phyloP scores from a whole-genome alignment of 2,888 invertebrate species.

The Liodrosophila aerea region DNA sequence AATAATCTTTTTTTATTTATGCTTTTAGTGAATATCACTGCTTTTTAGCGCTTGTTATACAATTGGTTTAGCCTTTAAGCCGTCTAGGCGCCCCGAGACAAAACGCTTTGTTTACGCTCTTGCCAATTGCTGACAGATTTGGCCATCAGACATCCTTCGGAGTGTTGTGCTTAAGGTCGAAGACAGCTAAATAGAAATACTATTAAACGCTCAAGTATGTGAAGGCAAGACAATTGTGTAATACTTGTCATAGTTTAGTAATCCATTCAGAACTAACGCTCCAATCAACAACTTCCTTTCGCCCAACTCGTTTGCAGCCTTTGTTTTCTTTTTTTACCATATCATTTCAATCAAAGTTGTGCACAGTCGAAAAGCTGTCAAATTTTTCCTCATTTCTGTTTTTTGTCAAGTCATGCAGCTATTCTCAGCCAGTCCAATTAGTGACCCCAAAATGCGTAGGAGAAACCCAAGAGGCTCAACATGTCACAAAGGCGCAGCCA shows the following conservation, averaged over 20 bases:
- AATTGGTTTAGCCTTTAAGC: constrained; percentile 40
- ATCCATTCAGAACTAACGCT: too few species aligned
- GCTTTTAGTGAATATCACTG: background rate
- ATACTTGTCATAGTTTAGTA: too few species aligned
- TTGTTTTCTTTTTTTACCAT: constrained; percentile 29
- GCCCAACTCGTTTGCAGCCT: constrained; percentile 43
- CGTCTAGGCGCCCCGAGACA: too few species aligned
- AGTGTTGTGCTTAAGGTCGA: too few species aligned
- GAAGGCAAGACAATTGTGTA: too few species aligned
- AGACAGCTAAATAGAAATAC: too few species aligned
- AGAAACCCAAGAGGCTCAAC: background rate
- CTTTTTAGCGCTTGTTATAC: constrained; percentile 39
- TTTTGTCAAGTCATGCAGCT: constrained; percentile 32
- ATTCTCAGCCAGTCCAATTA: constrained; percentile 36
- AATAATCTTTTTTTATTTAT: constrained; percentile 3
- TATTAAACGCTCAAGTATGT: too few species aligned
- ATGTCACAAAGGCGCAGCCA: constrained; percentile 13
- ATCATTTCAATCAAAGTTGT: constrained; percentile 53
- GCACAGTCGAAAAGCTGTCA: constrained; percentile 25
- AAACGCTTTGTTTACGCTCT: too few species aligned
- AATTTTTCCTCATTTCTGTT: constrained; percentile 4
- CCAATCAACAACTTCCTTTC: too few species aligned
- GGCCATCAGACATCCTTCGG: too few species aligned
- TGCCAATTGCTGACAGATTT: too few species aligned
- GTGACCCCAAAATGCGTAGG: constrained; percentile 13